Evolutionary conservation across 2,797 vertebrate species (phyloP).

Genomic region (Acipenser oxyrinchus): DNA sequence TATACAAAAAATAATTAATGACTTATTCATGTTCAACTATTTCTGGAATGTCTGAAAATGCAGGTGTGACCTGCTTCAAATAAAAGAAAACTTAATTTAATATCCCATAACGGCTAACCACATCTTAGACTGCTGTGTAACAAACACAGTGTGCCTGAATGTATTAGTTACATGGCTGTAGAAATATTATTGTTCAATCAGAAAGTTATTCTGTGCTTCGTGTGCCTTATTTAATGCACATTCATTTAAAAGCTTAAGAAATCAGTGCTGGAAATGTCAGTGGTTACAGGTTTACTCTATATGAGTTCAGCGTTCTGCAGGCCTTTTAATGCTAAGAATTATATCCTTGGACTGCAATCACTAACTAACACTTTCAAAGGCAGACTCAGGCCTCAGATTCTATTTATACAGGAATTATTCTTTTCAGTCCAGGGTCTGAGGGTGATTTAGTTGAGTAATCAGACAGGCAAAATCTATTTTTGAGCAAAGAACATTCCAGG

Average conservation of each 20-base stretch:
- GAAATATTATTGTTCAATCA: slow-evolving; percentile 1
- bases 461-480: no score
- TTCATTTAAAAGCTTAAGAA: not conserved
- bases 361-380: no score
- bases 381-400: no score
- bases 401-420: no score
- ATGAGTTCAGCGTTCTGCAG: no score
- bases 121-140: not conserved
- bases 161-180: not conserved
- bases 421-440: no score
- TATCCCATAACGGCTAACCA: not conserved
- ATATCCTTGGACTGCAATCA: no score
- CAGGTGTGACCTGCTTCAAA: slow-evolving; percentile 22
- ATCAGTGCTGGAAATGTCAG: not conserved
- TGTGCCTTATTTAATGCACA: not conserved
- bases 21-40: slow-evolving; percentile 19
- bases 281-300: no score
- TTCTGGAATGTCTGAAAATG: slow-evolving; percentile 31
- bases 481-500: no score
- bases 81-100: slow-evolving; percentile 22
- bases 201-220: not conserved
- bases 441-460: no score
- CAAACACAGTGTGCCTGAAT: not conserved
- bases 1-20: slow-evolving; percentile 26
- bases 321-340: no score